Evolutionary conservation across 2,797 vertebrate species (phyloP), one percentile per base, ranked within the genome.

Genomic region (Cyclopterus lumpus): DNA sequence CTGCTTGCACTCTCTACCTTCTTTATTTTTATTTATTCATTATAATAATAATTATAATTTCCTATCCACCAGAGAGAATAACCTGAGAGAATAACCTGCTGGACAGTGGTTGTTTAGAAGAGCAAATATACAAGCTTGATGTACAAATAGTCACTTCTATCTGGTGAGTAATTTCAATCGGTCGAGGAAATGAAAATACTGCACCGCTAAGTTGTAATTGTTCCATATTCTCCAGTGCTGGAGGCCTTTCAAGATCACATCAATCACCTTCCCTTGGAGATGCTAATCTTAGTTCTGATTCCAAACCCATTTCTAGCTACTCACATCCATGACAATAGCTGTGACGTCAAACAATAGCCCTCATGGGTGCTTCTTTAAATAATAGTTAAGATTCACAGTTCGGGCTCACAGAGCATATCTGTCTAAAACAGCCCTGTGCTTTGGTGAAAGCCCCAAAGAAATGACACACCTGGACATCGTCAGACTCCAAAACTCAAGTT

Each of bases 291-390:
- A 74, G 72, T 64, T 76, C 61, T 53, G 63, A 79, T 82, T 86
- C 60, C 8, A 58, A 32, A 55, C 75, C 79, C 81, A 83, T 84
- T 88, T 83, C 61, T 20, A 77, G 79, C 68, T 75, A 68, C 86
- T 85, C 71, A 71, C 79, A 79, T 78, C 77, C 75, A 73, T 82
- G 49, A 61, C 70, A 80, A 69, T 66, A 22, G 72, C 34, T 15
- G 16, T 86, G 82, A 80, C 70, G 73, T 87, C 84, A 88, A 79
- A 30, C 63, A 28, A 67, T 53, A 48, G 26, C 72, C 74, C 86
- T 77, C 65, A 15, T 60, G 77, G 82, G 76, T 57, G 63, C 36
- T 77, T 85, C 75, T 84, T 84, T 64, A 80, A 91, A 90, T 88
- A 88, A 81, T 68, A 76, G 63, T 76, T 53, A 20, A 75, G 76